A percentile compares a stretch with the other conserved stretches of the same genome.
These are phyloP conservation scores for Ephestia elutella DNA, from an alignment of 1,140 invertebrate species.

Conservation along the genomic window DNA sequence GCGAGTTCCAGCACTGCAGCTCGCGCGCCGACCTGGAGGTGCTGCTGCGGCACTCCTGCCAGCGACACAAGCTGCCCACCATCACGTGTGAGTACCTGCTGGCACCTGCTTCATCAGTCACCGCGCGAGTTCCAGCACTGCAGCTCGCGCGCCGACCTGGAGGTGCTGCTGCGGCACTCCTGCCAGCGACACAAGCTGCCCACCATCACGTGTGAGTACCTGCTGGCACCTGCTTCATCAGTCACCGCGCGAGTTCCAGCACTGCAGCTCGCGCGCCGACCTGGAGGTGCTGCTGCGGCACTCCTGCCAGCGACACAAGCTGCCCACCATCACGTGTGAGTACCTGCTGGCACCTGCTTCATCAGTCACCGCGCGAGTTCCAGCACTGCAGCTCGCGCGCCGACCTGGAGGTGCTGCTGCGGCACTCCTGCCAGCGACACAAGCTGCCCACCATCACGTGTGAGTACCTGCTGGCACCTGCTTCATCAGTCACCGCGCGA, in stretches of 20 bases:
- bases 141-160: slow-evolving; percentile 77
- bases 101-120: no score
- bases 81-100: neutral
- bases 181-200: slow-evolving; percentile 14
- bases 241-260: slow-evolving; percentile 80
- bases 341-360: no score
- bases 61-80: slow-evolving; percentile 12
- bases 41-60: slow-evolving; percentile 64
- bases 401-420: slow-evolving; percentile 78
- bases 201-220: neutral
- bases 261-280: slow-evolving; percentile 77
- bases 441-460: slow-evolving; percentile 2
- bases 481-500: no score
- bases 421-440: slow-evolving; percentile 23
- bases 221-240: no score
- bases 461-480: neutral
- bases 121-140: slow-evolving; percentile 80
- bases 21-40: slow-evolving; percentile 78
- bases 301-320: slow-evolving; percentile 20
- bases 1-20: slow-evolving; percentile 78
- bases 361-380: slow-evolving; percentile 80
- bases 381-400: slow-evolving; percentile 77
- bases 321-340: neutral
- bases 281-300: slow-evolving; percentile 76
- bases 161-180: slow-evolving; percentile 73